Evolutionary conservation across 2,113 vertebrate species (phyloP), one percentile per base, ranked within the genome.

Genomic region (Triplophysa rosa): DNA sequence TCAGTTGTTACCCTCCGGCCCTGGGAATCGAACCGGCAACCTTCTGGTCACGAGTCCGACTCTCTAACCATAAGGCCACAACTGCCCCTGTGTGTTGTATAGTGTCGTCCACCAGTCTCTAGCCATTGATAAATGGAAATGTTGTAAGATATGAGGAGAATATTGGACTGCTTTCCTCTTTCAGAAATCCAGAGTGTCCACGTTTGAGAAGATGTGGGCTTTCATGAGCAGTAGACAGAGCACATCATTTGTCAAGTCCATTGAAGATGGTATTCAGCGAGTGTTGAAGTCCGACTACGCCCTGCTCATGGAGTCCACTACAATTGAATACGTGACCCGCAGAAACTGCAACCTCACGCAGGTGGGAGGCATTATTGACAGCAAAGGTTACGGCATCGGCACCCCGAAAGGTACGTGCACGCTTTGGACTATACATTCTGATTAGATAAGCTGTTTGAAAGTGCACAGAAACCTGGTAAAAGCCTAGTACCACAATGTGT

Each of bases 171-270:
- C 79, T 61, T n/a, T 68, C 86, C 59, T 66, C 40, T 83, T 84
- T 26, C 92, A 99, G 98, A 99, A 96, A 94, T 99, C 98, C 45
- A 96, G 96, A 88, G 98, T 99, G 76, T 99, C 98, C 67, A 99
- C 98, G 0, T 99, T 98, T 80, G 98, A 99, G 90, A 99, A 99
- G 86, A 99, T 99, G 98, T 99, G 98, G 98, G 98, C 98, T 47
- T 99, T 99, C 85, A 99, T 99, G 96, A 98, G 97, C 92, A 99
- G 97, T 93, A 96, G 94, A 83, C 93, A 92, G 10, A 95, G 95
- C 85, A 97, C 97, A 0, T 95, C 96, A 0, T 92, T 99, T 26
- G 97, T 99, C 14, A 99, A 99, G 82, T 98, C 95, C 81, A 97
- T 98, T 0, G 98, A 99, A 86, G 97, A 99, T 56, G 98, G 98